Base-by-base conservation (phyloP, 2,888 invertebrate genomes). In the Rotaria socialis region DNA sequence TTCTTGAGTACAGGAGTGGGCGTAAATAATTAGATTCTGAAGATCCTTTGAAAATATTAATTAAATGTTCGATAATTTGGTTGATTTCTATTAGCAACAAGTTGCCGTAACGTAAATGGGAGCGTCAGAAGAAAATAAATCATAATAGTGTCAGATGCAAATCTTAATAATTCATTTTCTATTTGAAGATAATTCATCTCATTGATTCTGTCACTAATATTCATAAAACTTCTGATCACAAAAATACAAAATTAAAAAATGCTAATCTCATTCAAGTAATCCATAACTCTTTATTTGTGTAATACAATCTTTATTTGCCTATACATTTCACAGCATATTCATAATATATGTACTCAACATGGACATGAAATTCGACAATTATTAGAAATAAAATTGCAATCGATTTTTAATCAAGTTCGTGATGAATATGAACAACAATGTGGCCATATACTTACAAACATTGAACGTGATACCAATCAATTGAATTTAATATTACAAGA, bases 401-500 rank as follows among this genome's bases (percentile, higher is more conserved):
- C 4, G 11, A 14, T 80, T 4, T 80, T 80, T 47, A 47, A 24
- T 47, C 24, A 80, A n/a, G n/a, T 80, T n/a, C 43, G 47, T 11
- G 24, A 43, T 14, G 80, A 80, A 47, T 80, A 47, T 47, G 80
- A 80, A 11, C 43, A 43, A 47, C 80, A 43, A n/a, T 80, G 80
- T 47, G 47, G n/a, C 5, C 22, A 43, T 47, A 47, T 80, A 47
- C 11, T 80, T 4, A 43, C 24, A 6, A 43, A 24, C 14, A 80
- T 80, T 47, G 80, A 80, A 80, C 10, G n/a, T 14, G 80, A 80
- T n/a, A 80, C 47, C 1, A 80, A 80, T 80, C 43, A 80, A 47
- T 47, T 80, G 47, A 80, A 47, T 80, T 10, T n/a, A 47, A 43
- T 47, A 24, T 47, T 80, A 47, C 43, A 80, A 43, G 47, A 47